Evolutionary conservation across 35 echinoderm and acorn worm genomes (phyloP), one percentile per base, ranked within the genome.

Genomic region (Apostichopus japonicus): DNA sequence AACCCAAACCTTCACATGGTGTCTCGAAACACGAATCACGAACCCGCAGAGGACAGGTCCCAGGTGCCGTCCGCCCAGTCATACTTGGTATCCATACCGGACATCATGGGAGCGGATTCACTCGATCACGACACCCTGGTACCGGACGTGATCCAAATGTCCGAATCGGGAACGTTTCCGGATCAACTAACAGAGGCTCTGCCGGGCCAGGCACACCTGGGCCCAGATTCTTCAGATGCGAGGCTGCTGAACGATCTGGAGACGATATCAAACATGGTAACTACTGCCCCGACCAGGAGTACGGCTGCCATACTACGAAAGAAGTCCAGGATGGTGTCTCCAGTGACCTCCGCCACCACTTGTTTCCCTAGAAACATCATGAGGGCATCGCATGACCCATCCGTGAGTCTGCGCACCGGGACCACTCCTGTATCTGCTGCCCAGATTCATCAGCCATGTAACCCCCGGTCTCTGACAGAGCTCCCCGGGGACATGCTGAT

Each of bases 401-500:
- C 81, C 5, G 81, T 84, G 54, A 15, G 54, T 58, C 21, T 84
- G 23, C 17, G 55, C n/a, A 57, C 81, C 2, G 71, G 71, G 16
- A 15, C 81, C 23, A n/a, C 57, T 55, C 81, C 81, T 8, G 56
- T 58, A n/a, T 55, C 81, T n/a, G 54, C 55, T 21, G 53, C 81
- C 17, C 81, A 84, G 81, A 84, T 84, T 84, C 81, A 84, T 53
- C 56, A 24, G 8, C 54, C 81, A 1, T 84, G 54, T 16, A n/a
- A 53, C 25, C 33, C 58, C 44, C 72, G 90, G 15, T 15, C 72
- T 14, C 51, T 79, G 54, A 56, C 84, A 5, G 59, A 88, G 27
- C 56, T 93, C n/a, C 92, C 92, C 11, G 92, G 71, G 0, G 92
- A 93, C 10, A 88, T 82, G 24, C 59, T 93, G 23, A 73, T 93